Evolutionary conservation across 2,888 invertebrate genomes (phyloP).

Genomic region (Caenorhabditis japonica): DNA sequence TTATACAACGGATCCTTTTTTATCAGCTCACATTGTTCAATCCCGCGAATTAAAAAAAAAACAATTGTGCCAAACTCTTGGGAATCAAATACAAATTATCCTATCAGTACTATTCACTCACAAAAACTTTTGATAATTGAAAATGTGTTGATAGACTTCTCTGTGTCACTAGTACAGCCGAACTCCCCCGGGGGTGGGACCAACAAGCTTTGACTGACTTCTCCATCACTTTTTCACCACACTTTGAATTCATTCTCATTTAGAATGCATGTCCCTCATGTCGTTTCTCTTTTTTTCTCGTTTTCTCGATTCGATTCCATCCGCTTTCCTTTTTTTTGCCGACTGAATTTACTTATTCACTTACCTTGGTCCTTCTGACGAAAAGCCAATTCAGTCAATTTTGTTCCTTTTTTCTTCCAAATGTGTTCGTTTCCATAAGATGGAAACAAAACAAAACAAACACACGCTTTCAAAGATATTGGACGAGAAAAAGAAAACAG

Average conservation of each 20-base stretch:
- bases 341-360: conserved; percentile 19
- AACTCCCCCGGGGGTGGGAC: conserved; percentile 34
- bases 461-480: conserved; percentile 42
- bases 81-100: too few species aligned
- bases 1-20: too few species aligned
- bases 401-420: conserved; percentile 27
- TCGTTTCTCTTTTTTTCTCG: conserved; percentile 30
- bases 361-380: conserved; percentile 10
- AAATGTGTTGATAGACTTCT: conserved; percentile 30
- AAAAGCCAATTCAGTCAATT: conserved; percentile 6
- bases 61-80: too few species aligned
- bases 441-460: too few species aligned
- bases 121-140: conserved; percentile 46
- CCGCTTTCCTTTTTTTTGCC: conserved; percentile 19
- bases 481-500: not conserved
- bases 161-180: conserved; percentile 26
- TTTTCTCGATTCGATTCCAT: conserved; percentile 3
- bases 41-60: too few species aligned
- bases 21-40: too few species aligned
- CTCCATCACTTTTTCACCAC: too few species aligned
- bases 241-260: too few species aligned
- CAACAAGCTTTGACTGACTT: too few species aligned
- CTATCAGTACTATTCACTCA: conserved; percentile 22
- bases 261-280: conserved; percentile 49
- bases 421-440: conserved; percentile 19